Conservation (phyloP, 2,888 invertebrate genomes). For the Priocnemis perturbator region DNA sequence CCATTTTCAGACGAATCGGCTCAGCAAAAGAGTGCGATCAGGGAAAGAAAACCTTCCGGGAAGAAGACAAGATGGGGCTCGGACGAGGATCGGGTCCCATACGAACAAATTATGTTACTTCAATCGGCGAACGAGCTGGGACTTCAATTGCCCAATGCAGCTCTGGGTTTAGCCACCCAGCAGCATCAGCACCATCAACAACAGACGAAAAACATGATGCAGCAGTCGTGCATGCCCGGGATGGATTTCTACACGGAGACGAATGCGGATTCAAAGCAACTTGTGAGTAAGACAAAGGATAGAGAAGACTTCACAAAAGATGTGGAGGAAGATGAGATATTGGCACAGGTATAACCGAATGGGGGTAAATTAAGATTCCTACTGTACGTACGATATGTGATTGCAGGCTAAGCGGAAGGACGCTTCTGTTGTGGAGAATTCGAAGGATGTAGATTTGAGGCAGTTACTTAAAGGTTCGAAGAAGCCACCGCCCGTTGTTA, state of each 20-base stretch:
- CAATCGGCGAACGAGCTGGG: constrained; percentile 72
- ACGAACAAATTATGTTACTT: constrained; percentile 70
- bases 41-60: constrained; percentile 69
- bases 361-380: constrained; percentile 2
- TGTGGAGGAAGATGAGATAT: constrained; percentile 59
- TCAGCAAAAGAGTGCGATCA: constrained; percentile 53
- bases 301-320: constrained; percentile 63
- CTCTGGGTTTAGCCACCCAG: constrained; percentile 66
- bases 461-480: constrained; percentile 65
- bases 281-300: constrained; percentile 45
- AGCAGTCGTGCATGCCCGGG: constrained; percentile 11
- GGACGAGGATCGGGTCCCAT: constrained; percentile 71
- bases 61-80: constrained; percentile 74
- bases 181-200: constrained; percentile 39
- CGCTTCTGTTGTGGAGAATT: constrained; percentile 42
- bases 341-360: constrained; percentile 51
- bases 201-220: constrained; percentile 19
- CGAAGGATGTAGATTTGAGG: constrained; percentile 75
- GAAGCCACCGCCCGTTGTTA: constrained; percentile 61
- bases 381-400: neutral
- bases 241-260: constrained; percentile 54
- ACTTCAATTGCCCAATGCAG: constrained; percentile 66
- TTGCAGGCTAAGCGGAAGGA: constrained; percentile 55
- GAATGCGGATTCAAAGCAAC: constrained; percentile 38
- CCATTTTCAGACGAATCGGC: constrained; percentile 41